Evolutionary conservation across 2,113 vertebrate species (phyloP), one percentile per base, ranked within the genome.

Genomic region (Dinomys branickii): DNA sequence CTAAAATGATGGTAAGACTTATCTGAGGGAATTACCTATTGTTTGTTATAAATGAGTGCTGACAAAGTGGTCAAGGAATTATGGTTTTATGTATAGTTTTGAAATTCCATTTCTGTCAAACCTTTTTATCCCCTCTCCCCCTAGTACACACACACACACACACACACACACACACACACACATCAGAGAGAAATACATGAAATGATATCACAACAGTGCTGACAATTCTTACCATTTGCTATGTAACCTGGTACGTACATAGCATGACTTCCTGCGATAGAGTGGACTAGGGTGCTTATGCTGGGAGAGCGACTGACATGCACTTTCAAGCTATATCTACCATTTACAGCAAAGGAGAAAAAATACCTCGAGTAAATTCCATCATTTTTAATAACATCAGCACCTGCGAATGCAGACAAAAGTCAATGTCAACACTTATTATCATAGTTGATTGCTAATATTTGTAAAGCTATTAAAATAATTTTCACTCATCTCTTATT

Each of bases 331-430:
- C 95, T 98, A 16, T 98, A 98, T 96, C 96, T 98, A 35, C 98
- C 98, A 88, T 84, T 97, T 85, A 33, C 78, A 81, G 88, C 52
- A 44, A 98, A 97, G 61, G 96, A 88, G 92, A 98, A 98, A 88
- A 98, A 98, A 96, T 98, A 98, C 86, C 96, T 98, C 7, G 98
- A 98, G 97, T 99, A 99, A 89, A 98, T 94, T 4, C 98, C 98
- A 96, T 99, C 98, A 91, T 98, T 84, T 97, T 97, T 98, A 35
- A 97, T 89, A 92, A 92, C 35, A 96, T 99, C 98, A 88, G 98
- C 98, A 97, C 98, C 98, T 98, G 96, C 26, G 63, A 58, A 94
- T 38, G 38, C 14, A 92, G 88, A 82, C 61, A 96, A 94, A 94
- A 94, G 7, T 71, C 56, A 92, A 0, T 58, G 50, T 95, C 58